Evolutionary conservation across 2,888 invertebrate genomes (phyloP).

Genomic region (Labia minor): DNA sequence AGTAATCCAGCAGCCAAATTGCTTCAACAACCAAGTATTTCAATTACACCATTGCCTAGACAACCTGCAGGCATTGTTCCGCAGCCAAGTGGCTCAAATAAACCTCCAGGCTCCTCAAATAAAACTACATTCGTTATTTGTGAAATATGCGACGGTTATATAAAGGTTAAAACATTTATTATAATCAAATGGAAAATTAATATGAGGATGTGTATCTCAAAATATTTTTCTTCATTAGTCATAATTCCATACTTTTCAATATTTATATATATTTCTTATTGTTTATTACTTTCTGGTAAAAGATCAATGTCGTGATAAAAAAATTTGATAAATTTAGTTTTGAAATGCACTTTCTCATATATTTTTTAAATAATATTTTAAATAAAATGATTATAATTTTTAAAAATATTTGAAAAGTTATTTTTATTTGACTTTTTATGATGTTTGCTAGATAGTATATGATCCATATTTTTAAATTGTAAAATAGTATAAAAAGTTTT

Average conservation of each 20-base stretch:
- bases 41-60: conserved; percentile 77
- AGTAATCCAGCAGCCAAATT: conserved; percentile 36
- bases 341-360: too few relatives aligned
- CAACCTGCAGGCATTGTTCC: conserved; percentile 40
- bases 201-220: too few relatives aligned
- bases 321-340: too few relatives aligned
- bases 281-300: too few relatives aligned
- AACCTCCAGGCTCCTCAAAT: conserved; percentile 34
- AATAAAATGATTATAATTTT: not conserved
- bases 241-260: too few relatives aligned
- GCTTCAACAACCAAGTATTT: conserved; percentile 74
- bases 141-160: conserved; percentile 94
- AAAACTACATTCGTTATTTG: conserved; percentile 85
- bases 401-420: not conserved
- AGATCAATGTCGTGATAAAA: too few relatives aligned
- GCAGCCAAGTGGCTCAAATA: conserved; percentile 34
- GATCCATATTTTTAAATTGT: conserved; percentile 19
- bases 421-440: conserved; percentile 16
- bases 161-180: conserved; percentile 46
- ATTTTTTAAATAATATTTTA: not conserved
- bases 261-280: too few relatives aligned
- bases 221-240: too few relatives aligned
- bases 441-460: conserved; percentile 25
- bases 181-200: too few relatives aligned
- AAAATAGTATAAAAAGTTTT: not conserved